These are phyloP conservation scores for Engystomops pustulosus DNA, from an alignment of 2,113 vertebrate genomes.

Conservation along the genomic window DNA sequence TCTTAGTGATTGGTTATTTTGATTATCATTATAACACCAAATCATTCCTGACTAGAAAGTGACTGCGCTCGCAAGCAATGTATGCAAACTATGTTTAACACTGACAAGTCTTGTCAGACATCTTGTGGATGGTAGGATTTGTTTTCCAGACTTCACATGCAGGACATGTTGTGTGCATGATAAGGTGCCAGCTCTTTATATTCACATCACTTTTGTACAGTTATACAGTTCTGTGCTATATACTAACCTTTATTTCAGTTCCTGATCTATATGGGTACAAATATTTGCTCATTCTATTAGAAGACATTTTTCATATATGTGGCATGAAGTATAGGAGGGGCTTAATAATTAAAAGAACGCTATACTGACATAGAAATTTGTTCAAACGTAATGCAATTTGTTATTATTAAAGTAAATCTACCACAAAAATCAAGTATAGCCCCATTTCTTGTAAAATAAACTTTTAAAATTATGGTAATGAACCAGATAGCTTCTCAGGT, in stretches of 20 bases:
- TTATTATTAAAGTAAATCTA: no score
- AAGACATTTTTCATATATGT: neutral
- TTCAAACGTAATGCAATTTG: no score
- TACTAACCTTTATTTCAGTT: neutral
- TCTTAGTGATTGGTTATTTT: slow-evolving; percentile 18
- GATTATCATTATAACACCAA: slow-evolving; percentile 16
- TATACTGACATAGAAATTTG: no score
- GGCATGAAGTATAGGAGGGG: neutral
- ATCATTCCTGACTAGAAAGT: neutral
- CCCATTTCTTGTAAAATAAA: no score
- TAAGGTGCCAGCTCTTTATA: neutral
- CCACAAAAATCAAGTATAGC: no score
- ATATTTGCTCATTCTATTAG: neutral
- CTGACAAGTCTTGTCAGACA: slow-evolving; percentile 7
- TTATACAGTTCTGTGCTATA: neutral
- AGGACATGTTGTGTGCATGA: neutral
- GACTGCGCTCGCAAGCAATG: slow-evolving; percentile 9
- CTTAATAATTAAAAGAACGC: no score
- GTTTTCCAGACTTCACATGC: neutral
- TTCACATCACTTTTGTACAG: neutral
- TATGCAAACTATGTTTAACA: neutral
- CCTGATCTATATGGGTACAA: neutral
- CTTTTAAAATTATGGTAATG: no score
- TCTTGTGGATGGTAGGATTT: neutral
- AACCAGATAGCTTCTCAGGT: no score